A percentile compares a stretch with the other conserved stretches of the same genome.
These are phyloP conservation scores for Andricus grossulariae DNA, from an alignment of 1,140 invertebrate genomes.

Conservation along the genomic window DNA sequence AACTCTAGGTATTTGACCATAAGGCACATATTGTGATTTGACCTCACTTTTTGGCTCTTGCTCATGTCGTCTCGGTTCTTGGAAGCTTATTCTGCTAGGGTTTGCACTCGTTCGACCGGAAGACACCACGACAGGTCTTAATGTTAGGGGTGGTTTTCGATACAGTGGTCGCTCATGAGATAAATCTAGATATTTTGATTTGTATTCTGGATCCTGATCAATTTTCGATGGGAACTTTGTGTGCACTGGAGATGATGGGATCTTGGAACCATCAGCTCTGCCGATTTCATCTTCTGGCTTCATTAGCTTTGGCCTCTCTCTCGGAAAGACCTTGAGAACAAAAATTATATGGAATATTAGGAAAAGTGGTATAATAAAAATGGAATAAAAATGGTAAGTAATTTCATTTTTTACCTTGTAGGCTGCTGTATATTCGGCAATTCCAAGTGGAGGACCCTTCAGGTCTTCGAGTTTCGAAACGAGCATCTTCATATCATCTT, in stretches of 20 bases:
- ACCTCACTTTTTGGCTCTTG: constrained; percentile 60
- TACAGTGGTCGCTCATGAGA: constrained; percentile 59
- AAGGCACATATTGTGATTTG: constrained; percentile 62
- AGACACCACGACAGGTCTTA: constrained; percentile 51
- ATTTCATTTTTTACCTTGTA: constrained; percentile 62
- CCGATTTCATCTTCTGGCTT: constrained; percentile 70
- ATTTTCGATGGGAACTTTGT: constrained; percentile 66
- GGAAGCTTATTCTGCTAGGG: constrained; percentile 40
- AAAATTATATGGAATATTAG: background rate
- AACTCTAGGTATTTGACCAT: constrained; percentile 59
- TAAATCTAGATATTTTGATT: constrained; percentile 67
- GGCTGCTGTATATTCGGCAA: constrained; percentile 71
- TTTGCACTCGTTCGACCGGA: constrained; percentile 46
- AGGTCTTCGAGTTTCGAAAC: constrained; percentile 68
- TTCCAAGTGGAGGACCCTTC: constrained; percentile 63
- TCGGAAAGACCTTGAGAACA: constrained; percentile 66
- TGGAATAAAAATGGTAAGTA: background rate
- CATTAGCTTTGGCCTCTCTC: constrained; percentile 66
- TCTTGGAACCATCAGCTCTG: constrained; percentile 68
- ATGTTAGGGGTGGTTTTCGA: constrained; percentile 55
- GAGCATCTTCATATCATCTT: constrained; percentile 67
- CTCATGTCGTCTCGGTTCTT: constrained; percentile 40
- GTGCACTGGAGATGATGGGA: constrained; percentile 53
- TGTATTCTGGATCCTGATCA: constrained; percentile 73
- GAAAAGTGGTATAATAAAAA: constrained; percentile 5